Conservation (phyloP, 2,113 vertebrate genomes). For the Arvicanthis niloticus region DNA sequence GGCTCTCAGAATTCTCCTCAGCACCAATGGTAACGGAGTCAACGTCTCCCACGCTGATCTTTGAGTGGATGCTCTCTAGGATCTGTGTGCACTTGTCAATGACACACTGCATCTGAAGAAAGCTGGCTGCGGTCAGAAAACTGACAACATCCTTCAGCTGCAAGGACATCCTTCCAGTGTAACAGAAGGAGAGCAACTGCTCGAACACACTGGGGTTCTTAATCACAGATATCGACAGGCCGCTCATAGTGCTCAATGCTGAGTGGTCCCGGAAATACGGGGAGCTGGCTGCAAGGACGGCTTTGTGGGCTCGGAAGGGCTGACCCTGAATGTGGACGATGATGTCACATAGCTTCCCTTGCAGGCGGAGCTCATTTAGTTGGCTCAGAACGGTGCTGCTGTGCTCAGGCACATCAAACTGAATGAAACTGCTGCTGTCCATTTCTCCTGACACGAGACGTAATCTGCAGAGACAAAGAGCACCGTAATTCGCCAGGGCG, state of each 20-base stretch:
- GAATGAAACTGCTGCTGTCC: constrained; percentile 98
- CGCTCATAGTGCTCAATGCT: constrained; percentile 98
- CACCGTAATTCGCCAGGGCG: constrained; percentile 45
- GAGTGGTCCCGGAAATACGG: constrained; percentile 99
- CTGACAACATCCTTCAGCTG: constrained; percentile 98
- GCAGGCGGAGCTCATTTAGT: constrained; percentile 96
- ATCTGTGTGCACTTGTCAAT: constrained; percentile 99
- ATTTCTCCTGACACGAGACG: constrained; percentile 91
- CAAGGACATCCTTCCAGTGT: constrained; percentile 98
- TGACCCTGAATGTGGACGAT: constrained; percentile 99
- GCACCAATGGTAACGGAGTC: constrained; percentile 90
- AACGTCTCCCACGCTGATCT: constrained; percentile 93
- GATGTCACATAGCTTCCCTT: constrained; percentile 98
- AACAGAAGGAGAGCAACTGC: constrained; percentile 98
- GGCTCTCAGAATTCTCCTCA: constrained; percentile 89
- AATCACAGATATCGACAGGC: constrained; percentile 98
- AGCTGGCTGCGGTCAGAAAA: constrained; percentile 98
- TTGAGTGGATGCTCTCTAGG: constrained; percentile 98
- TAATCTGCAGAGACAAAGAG: constrained; percentile 85
- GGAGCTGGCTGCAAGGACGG: constrained; percentile 97
- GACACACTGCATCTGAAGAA: constrained; percentile 99
- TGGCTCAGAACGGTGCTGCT: constrained; percentile 98
- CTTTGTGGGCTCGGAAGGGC: constrained; percentile 98
- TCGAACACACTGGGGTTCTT: constrained; percentile 98
- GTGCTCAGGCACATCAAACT: constrained; percentile 99